Evolutionary conservation across 2,888 invertebrate genomes (phyloP), one percentile per base, ranked within the genome.

Genomic region (Drosophila paramelanica): DNA sequence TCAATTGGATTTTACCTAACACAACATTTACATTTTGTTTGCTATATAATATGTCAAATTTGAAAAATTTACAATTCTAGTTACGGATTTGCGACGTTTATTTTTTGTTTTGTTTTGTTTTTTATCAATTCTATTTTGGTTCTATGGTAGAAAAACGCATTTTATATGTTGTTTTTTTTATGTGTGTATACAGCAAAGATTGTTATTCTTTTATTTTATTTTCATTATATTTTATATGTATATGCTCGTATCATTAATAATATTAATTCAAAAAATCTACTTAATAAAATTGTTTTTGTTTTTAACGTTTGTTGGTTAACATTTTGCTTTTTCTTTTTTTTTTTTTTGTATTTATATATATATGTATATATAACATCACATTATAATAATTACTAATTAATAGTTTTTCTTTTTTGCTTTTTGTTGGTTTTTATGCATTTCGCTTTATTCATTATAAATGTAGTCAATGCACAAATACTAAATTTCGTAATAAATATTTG

Each of bases 331-430:
- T 70, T 67, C 67, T 53, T 43, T 64, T 58, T 68, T 62, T 36
- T 11, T 57, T 69, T 58, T 47, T 52, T 67, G 3, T 51, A 43
- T 55, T 65, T 47, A 11, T 70, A 61, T 70, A 46, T 77, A 62
- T 74, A n/a, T n/a, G 57, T 76, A 42, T 66, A 46, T 47, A 79
- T 90, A 90, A 90, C 90, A 90, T 90, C 90, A 90, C 90, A 90
- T 91, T 91, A 91, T 88, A 89, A 89, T 88, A 89, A 87, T 88
- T 88, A 87, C 84, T 88, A 85, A 75, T 88, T 73, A 88, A 78
- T 88, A 88, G 73, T 77, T 74, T 74, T 72, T 72, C 61, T 58
- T 59, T 67, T 17, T 53, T 60, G 52, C 27, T 55, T 58, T 58
- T 64, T 31, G 20, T 53, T 43, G 43, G 58, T 43, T 11, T 49